phyloP scores from a whole-genome alignment of 2,888 invertebrate genomes.

The Chesias legatella region DNA sequence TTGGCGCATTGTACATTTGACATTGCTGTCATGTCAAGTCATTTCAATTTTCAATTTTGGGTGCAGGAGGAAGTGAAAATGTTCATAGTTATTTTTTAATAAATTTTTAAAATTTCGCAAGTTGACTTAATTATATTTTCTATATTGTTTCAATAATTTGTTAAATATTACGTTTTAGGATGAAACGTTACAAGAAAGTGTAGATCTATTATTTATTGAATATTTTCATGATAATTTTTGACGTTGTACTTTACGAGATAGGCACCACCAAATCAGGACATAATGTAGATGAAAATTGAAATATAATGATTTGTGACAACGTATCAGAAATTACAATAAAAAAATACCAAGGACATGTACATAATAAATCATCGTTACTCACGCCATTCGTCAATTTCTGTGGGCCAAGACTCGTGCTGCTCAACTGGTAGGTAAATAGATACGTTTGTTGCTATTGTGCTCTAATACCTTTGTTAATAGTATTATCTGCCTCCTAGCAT shows the following conservation, averaged over 20 bases:
- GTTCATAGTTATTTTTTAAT: constrained; percentile 8
- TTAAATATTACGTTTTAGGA: too few relatives aligned
- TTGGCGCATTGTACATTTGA: too few relatives aligned
- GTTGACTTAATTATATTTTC: too few relatives aligned
- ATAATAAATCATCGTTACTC: constrained; percentile 67
- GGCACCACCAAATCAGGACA: constrained; percentile 31
- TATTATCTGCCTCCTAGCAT: too few relatives aligned
- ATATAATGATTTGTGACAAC: constrained; percentile 53
- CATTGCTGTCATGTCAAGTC: constrained; percentile 10
- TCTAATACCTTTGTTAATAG: too few relatives aligned
- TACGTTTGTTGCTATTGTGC: too few relatives aligned
- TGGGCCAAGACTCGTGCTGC: constrained; percentile 66
- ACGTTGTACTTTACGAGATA: not conserved
- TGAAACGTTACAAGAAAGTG: too few relatives aligned
- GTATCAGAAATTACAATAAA: constrained; percentile 53
- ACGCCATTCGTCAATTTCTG: constrained; percentile 66
- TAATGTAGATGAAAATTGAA: constrained; percentile 39
- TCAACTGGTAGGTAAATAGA: constrained; percentile 67
- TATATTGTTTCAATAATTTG: too few relatives aligned
- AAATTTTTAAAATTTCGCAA: not conserved
- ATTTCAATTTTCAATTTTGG: constrained; percentile 30
- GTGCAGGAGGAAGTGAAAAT: constrained; percentile 26
- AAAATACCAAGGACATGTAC: constrained; percentile 76
- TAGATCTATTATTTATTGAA: too few relatives aligned
- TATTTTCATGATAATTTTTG: too few relatives aligned